Evolutionary conservation across 2,888 invertebrate genomes (phyloP), one percentile per base, ranked within the genome.

Genomic region (Chromoteleia sp.): DNA sequence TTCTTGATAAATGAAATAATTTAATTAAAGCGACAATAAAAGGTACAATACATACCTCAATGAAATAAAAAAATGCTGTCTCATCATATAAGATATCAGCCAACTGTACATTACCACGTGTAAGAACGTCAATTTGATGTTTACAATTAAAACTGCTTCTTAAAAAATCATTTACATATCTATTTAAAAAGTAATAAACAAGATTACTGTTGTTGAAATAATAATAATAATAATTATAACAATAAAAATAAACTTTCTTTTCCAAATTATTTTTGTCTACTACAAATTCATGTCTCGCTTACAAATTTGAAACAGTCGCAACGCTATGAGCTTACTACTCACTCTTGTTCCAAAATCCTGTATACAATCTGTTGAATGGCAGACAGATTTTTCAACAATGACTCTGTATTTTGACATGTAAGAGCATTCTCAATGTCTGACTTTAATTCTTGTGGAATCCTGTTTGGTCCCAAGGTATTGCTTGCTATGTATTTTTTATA

Each of bases 11-110:
- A 36, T 52, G 33, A 4, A 65, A 58, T 59, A n/a, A 48, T 12
- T 15, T 17, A 29, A 7, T 6, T 30, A 29, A 29, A 3, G 12
- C 5, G 14, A 19, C 25, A 67, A 36, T 59, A 12, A 0, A 7
- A 0, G 30, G 1, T 25, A 4, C 1, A 33, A 43, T 17, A 48
- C 45, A 39, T 91, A 94, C 95, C 93, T 99, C 98, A 94, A 98
- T 98, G 89, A 99, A 98, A 92, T 97, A 98, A 92, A 98, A 98
- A 81, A 99, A 93, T 73, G 97, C 96, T 80, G 96, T 95, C 92
- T 98, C 98, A 93, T 97, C 97, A 91, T 96, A 96, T 65, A 99
- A 93, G 90, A 99, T 96, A 92, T 99, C 99, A 85, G 95, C 95
- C 59, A 99, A 93, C 75, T 94, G 94, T 41, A 98, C 94, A 92